Evolutionary conservation across 2,113 vertebrate species (phyloP), one percentile per base, ranked within the genome.

Genomic region (Nicator chloris): DNA sequence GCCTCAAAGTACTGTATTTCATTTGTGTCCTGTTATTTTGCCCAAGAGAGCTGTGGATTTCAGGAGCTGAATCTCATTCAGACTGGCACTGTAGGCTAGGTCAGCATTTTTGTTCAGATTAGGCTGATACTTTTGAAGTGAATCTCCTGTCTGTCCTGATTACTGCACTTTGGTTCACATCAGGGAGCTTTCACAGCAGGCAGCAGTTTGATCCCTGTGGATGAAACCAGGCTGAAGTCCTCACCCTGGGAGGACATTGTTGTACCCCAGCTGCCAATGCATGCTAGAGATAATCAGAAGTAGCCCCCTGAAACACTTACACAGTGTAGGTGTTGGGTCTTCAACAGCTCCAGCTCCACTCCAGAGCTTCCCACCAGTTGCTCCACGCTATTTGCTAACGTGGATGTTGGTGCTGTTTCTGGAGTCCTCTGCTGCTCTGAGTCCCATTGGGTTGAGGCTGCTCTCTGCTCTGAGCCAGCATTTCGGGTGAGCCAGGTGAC

Each of bases 301-400:
- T 15, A 82, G 35, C 30, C 6, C 27, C 23, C n/a, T 5, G 1
- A 68, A 72, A 61, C 22, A 51, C 18, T 6, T 9, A 17, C 28
- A 20, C 33, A 31, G 33, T 7, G 0, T 18, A 37, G 27, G 7
- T 4, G 0, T 15, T 45, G 30, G 27, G 54, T 81, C 40, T 53
- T 73, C 54, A 64, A 59, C 47, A 85, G 33, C 49, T 73, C 45
- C 35, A 39, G 24, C 65, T 71, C 56, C 15, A 5, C 35, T 56
- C 15, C 9, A 45, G 76, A 68, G 20, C 23, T 72, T 53, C 18
- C 16, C 23, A 68, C 7, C 6, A 4, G 6, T 10, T 20, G 7
- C 21, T 42, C 19, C 21, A 11, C 20, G 5, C 3, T 23, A 0
- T 64, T 83, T 73, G 54, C 35, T 40, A 4, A 4, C 0, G 1